phyloP scores from a whole-genome alignment of 2,113 vertebrate genomes.

The Elephantulus edwardii region DNA sequence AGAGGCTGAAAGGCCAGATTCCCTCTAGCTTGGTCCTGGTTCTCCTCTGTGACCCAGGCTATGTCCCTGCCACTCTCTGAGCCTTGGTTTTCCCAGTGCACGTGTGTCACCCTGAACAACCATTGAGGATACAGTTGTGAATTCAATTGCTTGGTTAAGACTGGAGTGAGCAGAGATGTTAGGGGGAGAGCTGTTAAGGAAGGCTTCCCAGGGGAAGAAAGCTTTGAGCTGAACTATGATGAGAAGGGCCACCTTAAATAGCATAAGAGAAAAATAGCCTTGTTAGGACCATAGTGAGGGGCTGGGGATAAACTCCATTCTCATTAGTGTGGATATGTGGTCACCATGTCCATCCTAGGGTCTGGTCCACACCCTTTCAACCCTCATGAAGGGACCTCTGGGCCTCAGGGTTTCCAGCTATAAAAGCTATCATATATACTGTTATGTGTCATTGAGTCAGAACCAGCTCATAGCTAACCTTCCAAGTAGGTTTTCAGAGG shows the following conservation, averaged over 20 bases:
- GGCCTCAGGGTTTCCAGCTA: neutral
- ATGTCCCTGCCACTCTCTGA: neutral
- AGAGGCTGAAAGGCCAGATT: neutral
- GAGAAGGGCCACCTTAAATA: neutral
- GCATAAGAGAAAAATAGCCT: neutral
- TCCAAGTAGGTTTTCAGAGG: no score
- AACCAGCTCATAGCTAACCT: no score
- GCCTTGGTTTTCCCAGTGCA: neutral
- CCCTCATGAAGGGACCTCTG: rapidly evolving
- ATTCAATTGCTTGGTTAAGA: neutral
- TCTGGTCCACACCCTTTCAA: neutral
- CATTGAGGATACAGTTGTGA: neutral
- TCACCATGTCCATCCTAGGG: neutral
- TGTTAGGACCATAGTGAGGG: neutral
- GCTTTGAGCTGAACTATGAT: neutral
- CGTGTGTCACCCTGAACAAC: rapidly evolving
- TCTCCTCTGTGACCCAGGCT: neutral
- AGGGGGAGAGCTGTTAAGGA: neutral
- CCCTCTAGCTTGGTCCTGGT: neutral
- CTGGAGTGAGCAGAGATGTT: no score
- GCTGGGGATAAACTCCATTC: neutral
- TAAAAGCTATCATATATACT: no score
- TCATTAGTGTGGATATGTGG: neutral
- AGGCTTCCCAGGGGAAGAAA: neutral
- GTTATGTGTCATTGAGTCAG: no score